Conservation (phyloP, 1,140 invertebrate genomes). For the Helicorthomorpha holstii region DNA sequence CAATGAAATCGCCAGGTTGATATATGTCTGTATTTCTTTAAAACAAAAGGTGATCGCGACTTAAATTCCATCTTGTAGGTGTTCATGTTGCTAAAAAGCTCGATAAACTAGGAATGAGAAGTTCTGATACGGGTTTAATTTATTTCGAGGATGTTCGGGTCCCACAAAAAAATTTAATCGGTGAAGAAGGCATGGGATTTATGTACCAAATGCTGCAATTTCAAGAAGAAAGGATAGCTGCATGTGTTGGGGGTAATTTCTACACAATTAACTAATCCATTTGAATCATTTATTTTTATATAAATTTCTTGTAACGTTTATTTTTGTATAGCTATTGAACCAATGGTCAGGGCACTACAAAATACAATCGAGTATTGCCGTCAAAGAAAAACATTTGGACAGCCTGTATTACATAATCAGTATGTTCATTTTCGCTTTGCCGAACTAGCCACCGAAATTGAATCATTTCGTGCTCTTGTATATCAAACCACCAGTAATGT, state of each 20-base stretch:
- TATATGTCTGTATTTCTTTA: not conserved
- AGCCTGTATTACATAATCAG: slow-evolving; percentile 34
- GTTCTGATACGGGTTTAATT: slow-evolving; percentile 38
- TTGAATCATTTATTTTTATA: not conserved
- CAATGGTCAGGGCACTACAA: slow-evolving; percentile 27
- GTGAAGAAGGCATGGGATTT: slow-evolving; percentile 40
- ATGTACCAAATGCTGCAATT: slow-evolving; percentile 44
- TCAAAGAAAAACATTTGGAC: slow-evolving; percentile 32
- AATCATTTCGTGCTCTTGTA: slow-evolving; percentile 29
- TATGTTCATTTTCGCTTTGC: slow-evolving; percentile 34
- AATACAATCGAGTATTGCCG: slow-evolving; percentile 34
- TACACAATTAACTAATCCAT: not conserved
- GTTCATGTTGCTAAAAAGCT: slow-evolving; percentile 26
- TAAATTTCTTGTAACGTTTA: too few species aligned
- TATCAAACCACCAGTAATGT: slow-evolving; percentile 30
- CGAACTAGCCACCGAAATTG: slow-evolving; percentile 37
- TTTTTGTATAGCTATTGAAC: slow-evolving; percentile 26
- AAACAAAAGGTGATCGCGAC: not conserved
- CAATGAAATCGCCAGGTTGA: slow-evolving; percentile 33
- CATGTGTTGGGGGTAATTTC: slow-evolving; percentile 21
- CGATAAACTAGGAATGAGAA: slow-evolving; percentile 35
- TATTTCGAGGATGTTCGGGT: slow-evolving; percentile 40
- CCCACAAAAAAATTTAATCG: slow-evolving; percentile 34
- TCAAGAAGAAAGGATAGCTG: slow-evolving; percentile 36
- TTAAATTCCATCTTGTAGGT: slow-evolving; percentile 13